These are phyloP conservation scores for Anhinga anhinga DNA, from an alignment of 2,113 vertebrate species.

Conservation along the genomic window DNA sequence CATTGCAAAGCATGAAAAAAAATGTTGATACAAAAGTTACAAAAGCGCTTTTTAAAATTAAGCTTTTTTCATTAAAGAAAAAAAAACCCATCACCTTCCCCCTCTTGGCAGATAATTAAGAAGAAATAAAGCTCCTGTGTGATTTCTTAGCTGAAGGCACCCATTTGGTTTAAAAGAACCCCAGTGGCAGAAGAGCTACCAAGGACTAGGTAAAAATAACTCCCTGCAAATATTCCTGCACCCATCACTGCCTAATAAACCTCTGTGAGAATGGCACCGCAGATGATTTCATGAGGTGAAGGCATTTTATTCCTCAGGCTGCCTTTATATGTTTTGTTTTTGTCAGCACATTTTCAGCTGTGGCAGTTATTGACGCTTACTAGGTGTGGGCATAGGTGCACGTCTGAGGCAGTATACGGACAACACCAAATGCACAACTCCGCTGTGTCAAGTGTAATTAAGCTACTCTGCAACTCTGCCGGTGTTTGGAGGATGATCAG, in stretches of 20 bases:
- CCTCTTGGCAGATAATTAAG: neutral
- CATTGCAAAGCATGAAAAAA: neutral
- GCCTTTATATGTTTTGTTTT: neutral
- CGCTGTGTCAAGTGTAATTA: rapidly evolving
- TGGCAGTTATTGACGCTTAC: rapidly evolving
- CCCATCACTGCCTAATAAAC: neutral
- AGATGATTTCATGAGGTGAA: neutral
- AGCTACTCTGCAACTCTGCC: neutral
- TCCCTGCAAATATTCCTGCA: neutral
- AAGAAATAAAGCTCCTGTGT: neutral
- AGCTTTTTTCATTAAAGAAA: neutral
- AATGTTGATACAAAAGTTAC: neutral
- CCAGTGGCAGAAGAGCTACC: neutral
- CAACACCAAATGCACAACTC: neutral
- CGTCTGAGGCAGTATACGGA: neutral
- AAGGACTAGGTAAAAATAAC: neutral
- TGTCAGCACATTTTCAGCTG: neutral
- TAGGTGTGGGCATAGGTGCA: rapidly evolving
- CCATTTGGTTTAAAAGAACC: neutral
- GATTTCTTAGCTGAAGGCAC: neutral
- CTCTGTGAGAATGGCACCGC: neutral
- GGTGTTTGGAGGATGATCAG: neutral
- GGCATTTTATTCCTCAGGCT: neutral
- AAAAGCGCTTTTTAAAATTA: neutral
- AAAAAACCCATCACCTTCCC: neutral